Base-by-base conservation (phyloP, 2,113 vertebrate genomes). In the Mungos mungo region DNA sequence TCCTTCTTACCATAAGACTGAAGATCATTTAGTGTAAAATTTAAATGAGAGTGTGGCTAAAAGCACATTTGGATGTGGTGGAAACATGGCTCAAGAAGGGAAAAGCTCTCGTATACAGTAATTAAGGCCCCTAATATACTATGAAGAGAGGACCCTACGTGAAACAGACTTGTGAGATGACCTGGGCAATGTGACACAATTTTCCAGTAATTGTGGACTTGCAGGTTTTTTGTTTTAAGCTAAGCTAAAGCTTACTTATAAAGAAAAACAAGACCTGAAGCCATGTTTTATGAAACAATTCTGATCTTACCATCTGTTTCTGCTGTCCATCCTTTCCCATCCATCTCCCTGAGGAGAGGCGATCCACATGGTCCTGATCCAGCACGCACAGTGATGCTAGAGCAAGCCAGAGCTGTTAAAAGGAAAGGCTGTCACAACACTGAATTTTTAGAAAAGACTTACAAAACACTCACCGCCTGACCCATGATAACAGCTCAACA, bases 301-400 rank as follows among this genome's bases (percentile, higher is more conserved):
- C 25, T 65, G 66, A 31, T 89, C 99, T 99, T 95, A 99, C 99
- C 99, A 99, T 99, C 98, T 99, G 99, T 93, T 99, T 99, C 98
- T 99, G 99, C 80, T 99, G 99, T 52, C 99, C 99, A 0, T 99
- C 99, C 97, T 99, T 99, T 92, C 99, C 99, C 99, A 99, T 99
- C 99, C 99, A 99, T 90, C 99, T 99, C 79, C 99, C 99, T 1
- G 99, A 99, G 35, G 99, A 99, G 0, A 99, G 99, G 71, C 99
- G 98, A 97, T 99, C 99, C 13, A 99, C 99, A 2, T 99, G 99
- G 97, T 99, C 99, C 97, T 99, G 99, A 98, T 99, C 99, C 92
- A 99, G 99, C 33, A 99, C 99, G 88, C 99, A 99, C 31, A 99
- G 99, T 2, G 99, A 99, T 27, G 99, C 99, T 71, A 99, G 99